Evolutionary conservation across 2,888 invertebrate genomes (phyloP), one percentile per base, ranked within the genome.

Genomic region (Leucophora obtusa): DNA sequence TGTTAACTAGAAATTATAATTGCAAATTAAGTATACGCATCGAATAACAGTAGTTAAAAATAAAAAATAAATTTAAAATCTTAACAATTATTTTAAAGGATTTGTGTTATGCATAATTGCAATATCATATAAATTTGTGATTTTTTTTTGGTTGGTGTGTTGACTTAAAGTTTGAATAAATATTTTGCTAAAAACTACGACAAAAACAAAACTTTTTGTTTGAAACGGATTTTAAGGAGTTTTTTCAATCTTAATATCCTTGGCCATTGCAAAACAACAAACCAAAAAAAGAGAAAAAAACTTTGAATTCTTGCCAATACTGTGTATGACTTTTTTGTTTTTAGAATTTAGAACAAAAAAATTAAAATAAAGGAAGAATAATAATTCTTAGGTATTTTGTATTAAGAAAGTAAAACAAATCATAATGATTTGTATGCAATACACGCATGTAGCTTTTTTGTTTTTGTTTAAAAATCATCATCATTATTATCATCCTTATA

Each of bases 391-490:
- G 33, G 15, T 60, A 54, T 35, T 43, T 9, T 54, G 56, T 28
- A 9, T 56, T 28, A 28, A 9, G 15, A 15, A 28, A 7, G 15
- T 15, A 33, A 28, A 60, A 17, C 14, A 69, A 75, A 66, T 65
- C 70, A 62, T 70, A 66, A 81, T 80, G 74, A 82, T 80, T 82
- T 80, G 74, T 77, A 82, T 80, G 70, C 82, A 65, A 60, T 66
- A 43, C 72, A 77, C 79, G 79, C 76, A 76, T 77, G 65, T 68
- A 72, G 58, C 18, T 72, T 21, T 11, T 54, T 56, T 35, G n/a
- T 68, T 28, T 54, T 50, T 54, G 53, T 33, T 60, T 66, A 60
- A 70, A 60, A 60, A 56, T 66, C 35, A 63, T 17, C 54, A 63
- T 50, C 56, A 47, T 2, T 33, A 21, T 11, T 1, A 38, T 6